Evolutionary conservation across 2,113 vertebrate genomes (phyloP), one percentile per base, ranked within the genome.

Genomic region (Nothocercus julius): DNA sequence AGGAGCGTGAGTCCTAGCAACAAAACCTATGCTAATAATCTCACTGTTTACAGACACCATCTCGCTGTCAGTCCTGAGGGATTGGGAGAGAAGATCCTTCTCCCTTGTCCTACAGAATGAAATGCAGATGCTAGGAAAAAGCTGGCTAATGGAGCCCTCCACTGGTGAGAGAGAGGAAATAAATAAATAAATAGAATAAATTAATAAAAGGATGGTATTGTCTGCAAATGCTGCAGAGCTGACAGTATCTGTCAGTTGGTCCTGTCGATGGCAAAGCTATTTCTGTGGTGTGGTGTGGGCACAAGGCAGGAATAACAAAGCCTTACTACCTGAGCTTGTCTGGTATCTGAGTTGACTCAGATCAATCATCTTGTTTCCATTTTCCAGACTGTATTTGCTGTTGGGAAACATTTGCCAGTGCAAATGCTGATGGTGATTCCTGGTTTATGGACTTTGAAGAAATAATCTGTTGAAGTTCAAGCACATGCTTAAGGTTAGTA

Each of bases 401-500:
- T 73, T 82, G 76, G 97, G 1, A 44, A 8, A 90, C 5, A 61
- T 98, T 98, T 42, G 49, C 88, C 32, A 82, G 22, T 83, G 4
- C 18, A 21, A 73, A 1, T 11, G 11, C 4, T 32, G 11, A 5
- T 67, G 53, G 12, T 59, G 2, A 30, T 72, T 45, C 34, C n/a
- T 93, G 40, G 9, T 67, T 87, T 5, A 1, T 0, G 19, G 40
- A 6, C 6, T 93, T 92, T 1, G 0, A 4, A 3, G 0, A 10
- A 4, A 18, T 10, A 94, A 93, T 22, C 0, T 1, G 2, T 22
- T 1, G 34, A 66, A 4, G 36, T 94, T 98, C 6, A 0, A 22
- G 3, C 3, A n/a, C 0, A 8, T 97, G 51, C 32, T 90, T 18
- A 1, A 36, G 63, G 97, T 97, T 44, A 96, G 97, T 97, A 64